A percentile compares a stretch with the other conserved stretches of the same genome.
Conservation (phyloP, 2,797 vertebrate species). For the Leptodactylus fallax region DNA sequence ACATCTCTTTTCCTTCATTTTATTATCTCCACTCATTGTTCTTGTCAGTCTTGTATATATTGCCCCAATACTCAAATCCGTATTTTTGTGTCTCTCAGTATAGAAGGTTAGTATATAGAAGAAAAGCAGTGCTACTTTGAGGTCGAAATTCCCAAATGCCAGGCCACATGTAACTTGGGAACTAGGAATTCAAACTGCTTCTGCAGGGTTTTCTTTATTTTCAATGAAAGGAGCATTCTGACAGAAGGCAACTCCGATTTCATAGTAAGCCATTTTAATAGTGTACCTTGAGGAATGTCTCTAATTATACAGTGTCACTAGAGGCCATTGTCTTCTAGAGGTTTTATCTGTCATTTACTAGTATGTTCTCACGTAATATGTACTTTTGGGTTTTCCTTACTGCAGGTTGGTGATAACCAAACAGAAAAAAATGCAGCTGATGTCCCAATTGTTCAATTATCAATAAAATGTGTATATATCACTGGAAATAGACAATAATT, state of each 20-base stretch:
- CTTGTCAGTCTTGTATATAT: neutral
- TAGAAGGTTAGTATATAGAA: neutral
- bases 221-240: neutral
- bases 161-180: no score
- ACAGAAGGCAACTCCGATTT: neutral
- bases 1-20: no score
- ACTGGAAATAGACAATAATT: neutral
- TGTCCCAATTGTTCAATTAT: neutral
- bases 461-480: neutral
- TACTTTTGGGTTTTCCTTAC: neutral
- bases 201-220: no score
- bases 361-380: neutral
- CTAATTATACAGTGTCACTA: neutral
- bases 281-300: neutral
- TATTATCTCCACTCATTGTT: neutral
- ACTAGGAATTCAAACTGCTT: no score
- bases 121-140: neutral
- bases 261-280: neutral
- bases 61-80: neutral
- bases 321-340: neutral
- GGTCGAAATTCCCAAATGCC: neutral
- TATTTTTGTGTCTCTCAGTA: no score
- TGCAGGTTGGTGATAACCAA: neutral
- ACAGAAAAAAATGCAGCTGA: neutral
- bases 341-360: no score